Evolutionary conservation across 2,113 vertebrate species (phyloP).

Genomic region (Saguinus imperator): DNA sequence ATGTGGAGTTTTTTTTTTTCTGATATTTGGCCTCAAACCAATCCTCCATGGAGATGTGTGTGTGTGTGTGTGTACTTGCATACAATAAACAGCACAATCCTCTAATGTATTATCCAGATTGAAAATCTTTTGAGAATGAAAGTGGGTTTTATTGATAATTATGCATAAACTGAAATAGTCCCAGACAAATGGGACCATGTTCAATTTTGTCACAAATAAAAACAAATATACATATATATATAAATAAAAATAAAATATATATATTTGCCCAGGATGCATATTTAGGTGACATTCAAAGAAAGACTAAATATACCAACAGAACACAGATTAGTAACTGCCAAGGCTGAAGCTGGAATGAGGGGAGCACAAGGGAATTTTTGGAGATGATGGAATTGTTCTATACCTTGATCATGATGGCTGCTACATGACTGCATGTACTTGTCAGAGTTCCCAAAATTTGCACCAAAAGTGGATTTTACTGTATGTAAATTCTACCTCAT

Average conservation of each 20-base stretch:
- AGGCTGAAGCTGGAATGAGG: neutral
- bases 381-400: neutral
- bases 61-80: neutral
- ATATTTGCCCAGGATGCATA: neutral
- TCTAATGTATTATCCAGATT: neutral
- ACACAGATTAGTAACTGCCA: neutral
- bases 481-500: neutral
- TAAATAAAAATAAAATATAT: too few relatives aligned
- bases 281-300: neutral
- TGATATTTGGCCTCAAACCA: neutral
- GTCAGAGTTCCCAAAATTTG: neutral
- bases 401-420: neutral
- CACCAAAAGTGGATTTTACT: neutral
- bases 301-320: neutral
- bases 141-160: neutral
- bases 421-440: rapidly evolving
- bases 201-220: neutral
- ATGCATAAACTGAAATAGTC: neutral
- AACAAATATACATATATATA: neutral
- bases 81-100: neutral
- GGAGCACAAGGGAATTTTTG: neutral
- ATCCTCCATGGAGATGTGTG: neutral
- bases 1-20: neutral
- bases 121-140: neutral
- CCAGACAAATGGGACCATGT: neutral